These are phyloP conservation scores for Anhinga anhinga DNA, from an alignment of 2,113 vertebrate genomes.

Conservation along the genomic window DNA sequence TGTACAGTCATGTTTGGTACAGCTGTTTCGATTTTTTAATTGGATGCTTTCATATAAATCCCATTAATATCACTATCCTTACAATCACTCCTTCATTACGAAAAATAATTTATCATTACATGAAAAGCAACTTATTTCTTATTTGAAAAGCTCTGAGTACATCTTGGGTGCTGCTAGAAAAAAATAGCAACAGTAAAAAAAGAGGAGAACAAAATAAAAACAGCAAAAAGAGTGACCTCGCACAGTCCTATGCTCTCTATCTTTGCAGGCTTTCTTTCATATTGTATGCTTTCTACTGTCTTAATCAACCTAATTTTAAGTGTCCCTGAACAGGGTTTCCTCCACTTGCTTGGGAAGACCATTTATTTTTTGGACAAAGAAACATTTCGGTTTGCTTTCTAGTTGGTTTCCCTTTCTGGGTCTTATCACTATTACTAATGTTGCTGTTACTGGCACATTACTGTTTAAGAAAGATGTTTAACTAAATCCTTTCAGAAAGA, in stretches of 20 bases:
- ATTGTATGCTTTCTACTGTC: not conserved
- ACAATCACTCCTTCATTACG: not conserved
- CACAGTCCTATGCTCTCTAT: rapidly evolving
- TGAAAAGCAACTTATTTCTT: slow-evolving; percentile 1
- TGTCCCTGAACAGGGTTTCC: not conserved
- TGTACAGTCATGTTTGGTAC: not conserved
- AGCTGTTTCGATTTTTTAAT: not conserved
- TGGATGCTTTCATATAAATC: slow-evolving; percentile 24
- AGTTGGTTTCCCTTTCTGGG: slow-evolving; percentile 6
- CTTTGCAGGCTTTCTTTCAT: not conserved
- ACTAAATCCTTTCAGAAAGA: slow-evolving; percentile 42
- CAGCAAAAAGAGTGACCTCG: not conserved
- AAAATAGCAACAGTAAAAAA: not conserved
- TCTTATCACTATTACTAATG: slow-evolving; percentile 26
- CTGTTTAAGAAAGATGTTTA: slow-evolving; percentile 43
- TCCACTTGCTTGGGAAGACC: not conserved
- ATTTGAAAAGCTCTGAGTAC: not conserved
- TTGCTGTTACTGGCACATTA: slow-evolving; percentile 48
- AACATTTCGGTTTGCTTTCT: slow-evolving; percentile 4
- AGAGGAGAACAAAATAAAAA: not conserved
- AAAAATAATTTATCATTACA: slow-evolving; percentile 1
- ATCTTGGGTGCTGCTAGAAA: not conserved
- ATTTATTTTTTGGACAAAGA: slow-evolving; percentile 33
- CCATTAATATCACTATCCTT: not conserved
- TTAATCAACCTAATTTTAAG: not conserved